Conservation (phyloP, 2,797 vertebrate genomes). For the Octomys mimax region DNA sequence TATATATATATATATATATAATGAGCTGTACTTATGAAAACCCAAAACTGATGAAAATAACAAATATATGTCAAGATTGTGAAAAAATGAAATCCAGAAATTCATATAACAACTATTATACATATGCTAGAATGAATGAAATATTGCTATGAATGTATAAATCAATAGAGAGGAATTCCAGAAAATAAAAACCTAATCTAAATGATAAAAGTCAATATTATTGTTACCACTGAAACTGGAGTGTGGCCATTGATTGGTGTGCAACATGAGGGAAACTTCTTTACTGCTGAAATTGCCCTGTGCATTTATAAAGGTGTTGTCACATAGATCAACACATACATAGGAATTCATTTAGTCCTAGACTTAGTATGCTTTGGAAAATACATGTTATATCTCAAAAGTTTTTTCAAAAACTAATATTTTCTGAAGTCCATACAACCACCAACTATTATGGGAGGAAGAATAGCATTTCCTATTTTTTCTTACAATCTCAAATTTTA, state of each 20-base stretch:
- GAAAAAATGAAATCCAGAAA: neutral
- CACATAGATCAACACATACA: neutral
- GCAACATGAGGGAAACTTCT: neutral
- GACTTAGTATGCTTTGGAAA: neutral
- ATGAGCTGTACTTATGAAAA: neutral
- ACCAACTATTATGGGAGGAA: neutral
- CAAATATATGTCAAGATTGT: neutral
- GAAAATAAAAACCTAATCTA: slow-evolving; percentile 7
- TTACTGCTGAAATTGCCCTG: neutral
- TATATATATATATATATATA: neutral
- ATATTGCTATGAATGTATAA: neutral
- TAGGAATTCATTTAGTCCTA: neutral
- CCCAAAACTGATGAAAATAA: neutral
- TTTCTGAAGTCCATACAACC: neutral
- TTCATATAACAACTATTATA: neutral
- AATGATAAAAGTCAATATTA: neutral
- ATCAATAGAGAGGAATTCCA: slow-evolving; percentile 10
- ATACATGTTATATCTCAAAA: neutral
- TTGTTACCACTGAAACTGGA: neutral
- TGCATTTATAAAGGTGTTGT: neutral
- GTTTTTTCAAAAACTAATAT: neutral
- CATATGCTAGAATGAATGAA: neutral
- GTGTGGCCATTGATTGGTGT: neutral
- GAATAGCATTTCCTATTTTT: neutral
- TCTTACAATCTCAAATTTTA: neutral